A percentile compares a stretch with the other conserved stretches of the same genome.
phyloP scores from a whole-genome alignment of 2,113 vertebrate species.

The Marmota monax region DNA sequence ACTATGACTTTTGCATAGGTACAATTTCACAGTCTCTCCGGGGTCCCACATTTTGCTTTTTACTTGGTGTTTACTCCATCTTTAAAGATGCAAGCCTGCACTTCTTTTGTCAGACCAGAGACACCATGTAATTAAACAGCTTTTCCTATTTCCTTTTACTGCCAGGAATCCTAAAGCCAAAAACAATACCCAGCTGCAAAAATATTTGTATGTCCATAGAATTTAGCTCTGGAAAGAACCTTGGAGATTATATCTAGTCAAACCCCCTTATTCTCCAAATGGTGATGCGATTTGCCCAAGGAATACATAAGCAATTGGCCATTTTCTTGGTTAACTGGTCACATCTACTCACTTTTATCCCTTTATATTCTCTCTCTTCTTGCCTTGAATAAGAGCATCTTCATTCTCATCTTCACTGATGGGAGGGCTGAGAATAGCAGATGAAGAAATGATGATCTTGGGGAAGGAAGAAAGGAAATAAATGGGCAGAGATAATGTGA shows the following conservation, averaged over 20 bases:
- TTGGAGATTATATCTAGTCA: not conserved
- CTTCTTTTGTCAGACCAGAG: not conserved
- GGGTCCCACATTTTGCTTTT: not conserved
- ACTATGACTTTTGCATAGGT: not conserved
- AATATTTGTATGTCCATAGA: not conserved
- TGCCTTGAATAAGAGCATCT: not conserved
- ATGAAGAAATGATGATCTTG: not conserved
- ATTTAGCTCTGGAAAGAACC: not conserved
- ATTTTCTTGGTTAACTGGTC: not conserved
- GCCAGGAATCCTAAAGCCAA: slow-evolving; percentile 17
- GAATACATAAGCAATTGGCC: not conserved
- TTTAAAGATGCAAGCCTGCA: not conserved
- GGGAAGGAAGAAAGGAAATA: not conserved
- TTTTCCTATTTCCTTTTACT: slow-evolving; percentile 1
- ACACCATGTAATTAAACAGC: not conserved
- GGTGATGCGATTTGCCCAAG: not conserved
- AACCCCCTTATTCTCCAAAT: slow-evolving; percentile 20
- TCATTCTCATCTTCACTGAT: not conserved
- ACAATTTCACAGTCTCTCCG: not conserved
- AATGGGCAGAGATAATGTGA: not conserved
- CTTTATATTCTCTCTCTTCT: not conserved
- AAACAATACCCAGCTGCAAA: not conserved
- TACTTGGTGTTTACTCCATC: not conserved
- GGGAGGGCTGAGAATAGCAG: not conserved
- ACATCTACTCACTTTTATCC: not conserved